A percentile compares a stretch with the other conserved stretches of the same genome.
phyloP scores from a whole-genome alignment of 1,140 invertebrate species.

The Procambarus clarkii region DNA sequence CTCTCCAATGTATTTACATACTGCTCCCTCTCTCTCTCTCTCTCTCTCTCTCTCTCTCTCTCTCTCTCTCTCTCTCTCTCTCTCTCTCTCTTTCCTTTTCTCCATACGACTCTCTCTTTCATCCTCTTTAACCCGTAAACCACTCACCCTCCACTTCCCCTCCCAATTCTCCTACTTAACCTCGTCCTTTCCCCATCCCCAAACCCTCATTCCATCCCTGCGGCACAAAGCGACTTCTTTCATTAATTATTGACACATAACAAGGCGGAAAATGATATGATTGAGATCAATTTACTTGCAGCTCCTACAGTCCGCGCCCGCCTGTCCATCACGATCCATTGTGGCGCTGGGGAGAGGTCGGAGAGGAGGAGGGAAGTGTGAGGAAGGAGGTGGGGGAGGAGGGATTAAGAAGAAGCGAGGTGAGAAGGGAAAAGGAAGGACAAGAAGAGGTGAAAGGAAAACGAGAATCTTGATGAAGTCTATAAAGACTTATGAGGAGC shows the following conservation, averaged over 20 bases:
- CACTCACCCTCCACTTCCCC: neutral
- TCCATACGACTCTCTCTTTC: neutral
- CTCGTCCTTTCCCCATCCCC: neutral
- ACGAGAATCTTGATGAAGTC: neutral
- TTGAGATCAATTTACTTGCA: constrained; percentile 44
- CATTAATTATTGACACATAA: constrained; percentile 49
- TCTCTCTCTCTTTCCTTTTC: neutral
- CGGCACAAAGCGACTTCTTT: neutral
- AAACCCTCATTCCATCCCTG: neutral
- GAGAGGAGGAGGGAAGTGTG: neutral
- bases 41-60: constrained; percentile 8
- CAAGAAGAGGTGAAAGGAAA: neutral
- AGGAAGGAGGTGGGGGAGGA: neutral
- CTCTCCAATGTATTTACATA: no score
- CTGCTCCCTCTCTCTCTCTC: neutral
- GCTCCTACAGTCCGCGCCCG: neutral
- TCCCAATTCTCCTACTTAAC: neutral
- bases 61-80: neutral
- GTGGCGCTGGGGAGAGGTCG: constrained; percentile 1
- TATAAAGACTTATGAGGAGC: neutral
- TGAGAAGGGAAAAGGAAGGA: neutral
- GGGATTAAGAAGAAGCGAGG: neutral
- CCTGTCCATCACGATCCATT: constrained; percentile 30
- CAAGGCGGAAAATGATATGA: constrained; percentile 39
- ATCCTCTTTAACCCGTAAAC: no score